A percentile compares a stretch with the other conserved stretches of the same genome.
Evolutionary conservation across 2,113 vertebrate genomes (phyloP).

Genomic region (Notothenia coriiceps): DNA sequence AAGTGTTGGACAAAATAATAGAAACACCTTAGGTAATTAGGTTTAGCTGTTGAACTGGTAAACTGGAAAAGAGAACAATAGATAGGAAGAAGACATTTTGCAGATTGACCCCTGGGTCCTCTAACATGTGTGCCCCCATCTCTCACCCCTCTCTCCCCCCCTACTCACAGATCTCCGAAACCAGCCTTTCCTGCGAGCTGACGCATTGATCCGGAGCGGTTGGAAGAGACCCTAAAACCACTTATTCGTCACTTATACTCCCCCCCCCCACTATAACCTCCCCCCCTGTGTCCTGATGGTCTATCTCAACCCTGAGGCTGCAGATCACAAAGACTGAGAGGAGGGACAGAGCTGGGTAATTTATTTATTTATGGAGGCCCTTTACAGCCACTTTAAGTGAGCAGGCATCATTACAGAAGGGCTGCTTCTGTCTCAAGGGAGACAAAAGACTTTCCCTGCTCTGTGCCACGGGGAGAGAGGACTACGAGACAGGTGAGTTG

Average conservation of each 20-base stretch:
- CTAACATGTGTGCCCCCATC: constrained; percentile 73
- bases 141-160: constrained; percentile 73
- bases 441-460: constrained; percentile 43
- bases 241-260: constrained; percentile 69
- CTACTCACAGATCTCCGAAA: constrained; percentile 87
- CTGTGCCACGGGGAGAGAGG: constrained; percentile 20
- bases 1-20: constrained; percentile 2
- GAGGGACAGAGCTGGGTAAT: constrained; percentile 76
- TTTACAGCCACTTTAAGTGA: constrained; percentile 71
- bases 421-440: constrained; percentile 33
- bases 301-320: constrained; percentile 72
- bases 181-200: constrained; percentile 88
- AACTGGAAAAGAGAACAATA: constrained; percentile 14
- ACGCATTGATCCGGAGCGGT: constrained; percentile 86
- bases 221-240: constrained; percentile 86
- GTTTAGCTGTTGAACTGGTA: constrained; percentile 24
- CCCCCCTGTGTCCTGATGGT: constrained; percentile 61
- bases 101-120: constrained; percentile 54
- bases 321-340: constrained; percentile 78
- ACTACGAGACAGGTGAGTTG: constrained; percentile 33
- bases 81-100: neutral
- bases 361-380: constrained; percentile 87
- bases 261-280: constrained; percentile 50
- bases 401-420: constrained; percentile 65
- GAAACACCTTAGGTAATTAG: neutral